These are phyloP conservation scores for Daphoenositta chrysoptera DNA, from an alignment of 2,113 vertebrate genomes.

Conservation along the genomic window DNA sequence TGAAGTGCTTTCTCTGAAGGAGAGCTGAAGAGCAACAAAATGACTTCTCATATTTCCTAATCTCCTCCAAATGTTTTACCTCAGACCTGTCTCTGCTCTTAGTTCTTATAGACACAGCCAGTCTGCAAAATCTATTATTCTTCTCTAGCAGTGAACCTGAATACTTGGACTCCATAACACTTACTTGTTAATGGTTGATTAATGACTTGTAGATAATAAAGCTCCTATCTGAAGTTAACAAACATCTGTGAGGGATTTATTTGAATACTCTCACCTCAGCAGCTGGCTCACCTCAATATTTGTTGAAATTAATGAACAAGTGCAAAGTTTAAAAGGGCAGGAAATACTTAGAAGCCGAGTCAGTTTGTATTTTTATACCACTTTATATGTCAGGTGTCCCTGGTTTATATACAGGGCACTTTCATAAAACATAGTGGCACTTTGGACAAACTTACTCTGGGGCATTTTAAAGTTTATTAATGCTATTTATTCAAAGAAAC, in stretches of 20 bases:
- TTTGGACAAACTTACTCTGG: background rate
- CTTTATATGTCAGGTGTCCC: slow-evolving; percentile 28
- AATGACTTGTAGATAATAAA: slow-evolving; percentile 54
- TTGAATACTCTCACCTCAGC: slow-evolving; percentile 57
- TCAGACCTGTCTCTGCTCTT: slow-evolving; percentile 19
- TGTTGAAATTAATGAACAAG: slow-evolving; percentile 61
- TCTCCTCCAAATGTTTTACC: slow-evolving; percentile 38
- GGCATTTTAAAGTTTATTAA: background rate
- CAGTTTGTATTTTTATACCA: slow-evolving; percentile 18
- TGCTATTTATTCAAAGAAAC: background rate
- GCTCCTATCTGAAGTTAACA: slow-evolving; percentile 47
- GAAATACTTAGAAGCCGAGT: slow-evolving; percentile 51
- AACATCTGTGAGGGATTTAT: slow-evolving; percentile 56
- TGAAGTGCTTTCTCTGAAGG: slow-evolving; percentile 15
- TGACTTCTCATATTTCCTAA: slow-evolving; percentile 41
- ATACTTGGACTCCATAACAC: background rate
- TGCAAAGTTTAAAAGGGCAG: slow-evolving; percentile 51
- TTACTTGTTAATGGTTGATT: slow-evolving; percentile 61
- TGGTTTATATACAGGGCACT: background rate
- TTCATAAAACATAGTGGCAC: background rate
- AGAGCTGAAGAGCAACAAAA: background rate
- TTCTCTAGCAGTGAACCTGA: slow-evolving; percentile 22
- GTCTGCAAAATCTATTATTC: slow-evolving; percentile 27
- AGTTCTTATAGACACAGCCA: background rate
- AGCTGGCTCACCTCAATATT: slow-evolving; percentile 50